Evolutionary conservation across 2,797 vertebrate genomes (phyloP), one percentile per base, ranked within the genome.

Genomic region (Acrocephalus scirpaceus): DNA sequence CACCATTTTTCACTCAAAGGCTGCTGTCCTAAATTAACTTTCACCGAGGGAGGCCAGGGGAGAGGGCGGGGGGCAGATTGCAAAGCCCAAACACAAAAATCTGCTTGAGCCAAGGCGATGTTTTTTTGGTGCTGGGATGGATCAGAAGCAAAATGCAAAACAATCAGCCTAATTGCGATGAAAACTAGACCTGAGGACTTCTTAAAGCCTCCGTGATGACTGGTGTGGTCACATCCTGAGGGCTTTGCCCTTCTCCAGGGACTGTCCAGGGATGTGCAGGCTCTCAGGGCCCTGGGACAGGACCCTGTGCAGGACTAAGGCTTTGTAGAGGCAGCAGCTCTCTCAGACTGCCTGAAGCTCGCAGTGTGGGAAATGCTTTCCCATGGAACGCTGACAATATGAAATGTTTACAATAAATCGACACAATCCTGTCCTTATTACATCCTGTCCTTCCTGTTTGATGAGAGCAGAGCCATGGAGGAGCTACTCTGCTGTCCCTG

Each of bases 1-100:
- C 42, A 18, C 10, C 15, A 11, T 62, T 73, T 86, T 76, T 79
- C 67, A 70, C 34, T 50, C 3, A 0, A 58, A 73, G 53, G 54
- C 25, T 79, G 67, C 53, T 62, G 60, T 76, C 71, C 64, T 70
- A 76, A 95, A 72, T 92, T 58, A 81, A 54, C 57, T 88, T 90
- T 67, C 88, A 82, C 67, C 0, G 0, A 17, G 67, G 87, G 47
- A 75, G 45, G 81, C 57, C 40, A 36, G 25, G 51, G 16, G 34
- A 72, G 29, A 71, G 40, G 30, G 16, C 53, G 6, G 10, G 13
- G n/a, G 45, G 9, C 30, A 60, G 44, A 67, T 5, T 71, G 48
- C 69, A 65, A 65, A 94, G 25, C 72, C 48, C n/a, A 47, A 20
- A 44, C 65, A 57, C 58, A 58, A 66, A 70, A 56, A 36, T 19